Base-by-base conservation (phyloP, 2,113 vertebrate genomes). In the Sinosuthora webbiana region DNA sequence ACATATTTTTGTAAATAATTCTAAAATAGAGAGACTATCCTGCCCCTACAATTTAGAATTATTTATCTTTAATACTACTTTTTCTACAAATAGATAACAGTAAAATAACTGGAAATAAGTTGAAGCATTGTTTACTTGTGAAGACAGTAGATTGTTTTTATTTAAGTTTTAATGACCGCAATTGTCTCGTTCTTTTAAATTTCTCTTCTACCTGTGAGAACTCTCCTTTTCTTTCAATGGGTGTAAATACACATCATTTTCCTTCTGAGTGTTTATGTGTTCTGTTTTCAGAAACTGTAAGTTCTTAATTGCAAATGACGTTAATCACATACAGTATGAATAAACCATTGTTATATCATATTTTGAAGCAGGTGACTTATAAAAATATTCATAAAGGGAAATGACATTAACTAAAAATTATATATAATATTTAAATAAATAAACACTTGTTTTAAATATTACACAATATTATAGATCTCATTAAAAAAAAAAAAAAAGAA, bases 121-220 rank as follows among this genome's bases (percentile, higher is more conserved):
- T 17, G 45, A 74, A 59, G 0, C 6, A 23, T 5, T 62, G 1
- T 49, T 15, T 78, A 45, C 9, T 67, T 3, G 0, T 78, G 27
- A 77, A 81, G 12, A 9, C 4, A 74, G 18, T 22, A 64, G 23
- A 42, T 50, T 10, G 8, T 30, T 83, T 67, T 86, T 41, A 16
- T 30, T 25, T 52, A 45, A 53, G 9, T 70, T 81, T 78, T 59
- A 70, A 65, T 83, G 23, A 45, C 9, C 45, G 6, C 7, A 83
- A 33, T 67, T 83, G 2, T 64, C 9, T 16, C 4, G 25, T 30
- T 44, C 30, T 75, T 89, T 95, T 53, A 78, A 45, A 67, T 55
- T 8, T 64, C 33, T 77, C 27, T 74, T 69, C 31, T 49, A 44
- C 39, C 3, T 17, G 2, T 45, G 10, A 87, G 22, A 84, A 50